Evolutionary conservation across 2,888 invertebrate species (phyloP).

Genomic region (Priocnemis perturbator): DNA sequence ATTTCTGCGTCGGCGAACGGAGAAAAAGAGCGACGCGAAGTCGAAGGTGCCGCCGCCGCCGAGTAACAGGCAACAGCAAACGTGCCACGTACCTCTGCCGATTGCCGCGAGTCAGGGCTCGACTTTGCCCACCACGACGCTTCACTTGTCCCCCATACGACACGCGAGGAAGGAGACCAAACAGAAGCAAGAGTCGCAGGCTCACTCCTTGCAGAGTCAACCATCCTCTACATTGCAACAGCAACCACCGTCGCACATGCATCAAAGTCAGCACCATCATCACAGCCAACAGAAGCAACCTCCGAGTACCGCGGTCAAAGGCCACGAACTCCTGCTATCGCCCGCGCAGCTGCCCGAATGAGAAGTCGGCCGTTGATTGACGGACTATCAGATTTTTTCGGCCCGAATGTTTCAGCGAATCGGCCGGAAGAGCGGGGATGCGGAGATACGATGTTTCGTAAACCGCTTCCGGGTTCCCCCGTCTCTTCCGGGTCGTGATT

Average conservation of each 20-base stretch:
- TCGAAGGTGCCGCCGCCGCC: constrained; percentile 49
- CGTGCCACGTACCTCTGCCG: too few relatives aligned
- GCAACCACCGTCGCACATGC: constrained; percentile 45
- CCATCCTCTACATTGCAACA: constrained; percentile 23
- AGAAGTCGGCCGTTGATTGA: constrained; percentile 25
- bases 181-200: constrained; percentile 25
- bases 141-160: constrained; percentile 45
- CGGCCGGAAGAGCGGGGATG: too few relatives aligned
- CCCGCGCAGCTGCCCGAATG: constrained; percentile 70
- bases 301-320: constrained; percentile 57
- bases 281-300: constrained; percentile 27
- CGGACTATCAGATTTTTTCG: too few relatives aligned
- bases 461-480: constrained; percentile 1
- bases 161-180: constrained; percentile 24
- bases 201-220: constrained; percentile 21
- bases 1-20: constrained; percentile 61
- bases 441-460: too few relatives aligned
- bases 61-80: too few relatives aligned
- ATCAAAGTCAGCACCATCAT: constrained; percentile 41
- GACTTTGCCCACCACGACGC: constrained; percentile 60
- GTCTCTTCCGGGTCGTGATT: constrained; percentile 33
- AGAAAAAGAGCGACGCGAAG: constrained; percentile 57
- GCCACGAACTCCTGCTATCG: constrained; percentile 68
- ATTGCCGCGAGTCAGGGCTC: constrained; percentile 19
- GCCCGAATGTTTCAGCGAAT: too few relatives aligned